Evolutionary conservation across 2,797 vertebrate species (phyloP).

Genomic region (Neosilurus hyrtlii): DNA sequence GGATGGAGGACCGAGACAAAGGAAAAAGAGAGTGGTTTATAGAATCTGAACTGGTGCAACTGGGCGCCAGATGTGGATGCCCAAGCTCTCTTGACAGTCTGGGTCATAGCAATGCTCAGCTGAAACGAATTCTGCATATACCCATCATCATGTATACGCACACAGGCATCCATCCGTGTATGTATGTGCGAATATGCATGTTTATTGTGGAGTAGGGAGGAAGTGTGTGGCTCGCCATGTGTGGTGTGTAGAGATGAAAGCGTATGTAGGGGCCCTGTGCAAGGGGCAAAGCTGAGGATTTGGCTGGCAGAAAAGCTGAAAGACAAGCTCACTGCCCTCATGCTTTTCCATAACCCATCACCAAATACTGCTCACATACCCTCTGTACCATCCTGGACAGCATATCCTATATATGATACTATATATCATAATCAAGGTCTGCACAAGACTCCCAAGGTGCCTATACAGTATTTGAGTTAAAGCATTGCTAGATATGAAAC

Average conservation of each 20-base stretch:
- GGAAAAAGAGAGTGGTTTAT: conserved; percentile 44
- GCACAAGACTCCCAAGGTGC: conserved; percentile 17
- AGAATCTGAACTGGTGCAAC: conserved; percentile 69
- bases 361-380: neutral
- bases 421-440: conserved; percentile 4
- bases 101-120: conserved; percentile 53
- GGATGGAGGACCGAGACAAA: conserved; percentile 17
- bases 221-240: conserved; percentile 47
- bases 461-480: conserved; percentile 25
- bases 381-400: neutral
- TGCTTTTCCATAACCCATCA: neutral
- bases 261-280: conserved; percentile 51
- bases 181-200: conserved; percentile 41
- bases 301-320: conserved; percentile 60
- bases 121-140: conserved; percentile 60
- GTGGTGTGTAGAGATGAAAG: conserved; percentile 49
- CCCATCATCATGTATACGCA: conserved; percentile 50
- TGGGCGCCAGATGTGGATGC: conserved; percentile 77
- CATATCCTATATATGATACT: conserved; percentile 8
- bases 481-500: conserved; percentile 50
- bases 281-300: conserved; percentile 59
- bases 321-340: neutral
- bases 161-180: conserved; percentile 32
- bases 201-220: conserved; percentile 43
- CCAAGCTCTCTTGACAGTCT: conserved; percentile 57